Evolutionary conservation across 2,888 invertebrate genomes (phyloP), one percentile per base, ranked within the genome.

Genomic region (Panorpa germanica): DNA sequence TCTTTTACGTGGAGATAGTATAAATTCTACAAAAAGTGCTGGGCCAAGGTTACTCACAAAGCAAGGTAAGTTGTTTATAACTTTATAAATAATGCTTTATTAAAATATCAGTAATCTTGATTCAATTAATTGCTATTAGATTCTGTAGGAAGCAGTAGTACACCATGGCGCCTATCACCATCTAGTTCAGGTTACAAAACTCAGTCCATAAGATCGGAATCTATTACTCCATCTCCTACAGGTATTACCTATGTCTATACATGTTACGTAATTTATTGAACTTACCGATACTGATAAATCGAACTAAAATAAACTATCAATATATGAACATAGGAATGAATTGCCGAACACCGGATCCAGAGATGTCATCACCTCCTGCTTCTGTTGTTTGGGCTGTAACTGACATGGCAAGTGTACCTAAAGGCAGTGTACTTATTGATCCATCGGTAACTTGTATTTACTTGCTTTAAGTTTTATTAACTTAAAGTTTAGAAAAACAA

Each of bases 351-450:
- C 50, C 53, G 43, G 52, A 53, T 40, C 47, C 44, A 40, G 39
- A 47, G 37, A 43, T 40, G 38, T 46, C 47, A 38, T 43, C 45
- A 37, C 37, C 46, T 23, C 37, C 40, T 27, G 18, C 33, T 10
- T 34, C 35, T 29, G 65, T 76, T 27, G 71, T 85, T 49, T 90
- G 88, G 83, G 83, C 85, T 29, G 82, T 88, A 30, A 80, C 82
- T 18, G 81, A 80, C 54, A 67, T 85, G 52, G 68, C 77, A 23
- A 71, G 72, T 39, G 85, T 90, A 35, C 88, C 88, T 29, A 64
- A 74, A 32, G 90, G 90, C 35, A 83, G 85, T 42, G 60, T 88
- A 43, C 76, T 90, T 43, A 82, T 91, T 50, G 81, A 90, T 52
- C 88, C 88, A 14, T 65, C 67, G 59, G 70, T 70, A 43, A 38